Evolutionary conservation across 2,888 invertebrate species (phyloP).

Genomic region (Cephalotes varians): DNA sequence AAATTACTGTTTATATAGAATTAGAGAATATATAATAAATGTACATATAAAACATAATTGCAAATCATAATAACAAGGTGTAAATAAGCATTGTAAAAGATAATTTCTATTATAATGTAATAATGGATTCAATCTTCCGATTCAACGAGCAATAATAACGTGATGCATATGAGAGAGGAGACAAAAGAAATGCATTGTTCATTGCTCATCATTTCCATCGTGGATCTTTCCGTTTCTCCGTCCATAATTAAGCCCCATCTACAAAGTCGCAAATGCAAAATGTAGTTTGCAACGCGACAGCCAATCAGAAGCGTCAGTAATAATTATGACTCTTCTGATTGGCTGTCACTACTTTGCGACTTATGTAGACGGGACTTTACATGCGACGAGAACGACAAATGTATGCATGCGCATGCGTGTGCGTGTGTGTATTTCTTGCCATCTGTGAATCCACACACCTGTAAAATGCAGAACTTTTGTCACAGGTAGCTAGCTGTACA

Average conservation of each 20-base stretch:
- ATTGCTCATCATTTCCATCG: slow-evolving; percentile 29
- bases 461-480: slow-evolving; percentile 30
- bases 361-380: too few species aligned
- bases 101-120: neutral
- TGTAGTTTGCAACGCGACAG: too few species aligned
- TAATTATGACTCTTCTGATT: too few species aligned
- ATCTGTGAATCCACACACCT: slow-evolving; percentile 61
- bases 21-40: neutral
- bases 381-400: neutral
- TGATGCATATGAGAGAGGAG: neutral
- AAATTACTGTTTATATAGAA: neutral
- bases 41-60: neutral
- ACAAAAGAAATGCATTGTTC: neutral
- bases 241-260: slow-evolving; percentile 43
- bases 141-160: slow-evolving; percentile 1
- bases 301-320: too few species aligned
- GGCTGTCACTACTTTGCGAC: too few species aligned
- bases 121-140: slow-evolving; percentile 1
- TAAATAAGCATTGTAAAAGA: neutral
- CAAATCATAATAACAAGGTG: neutral
- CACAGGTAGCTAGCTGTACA: slow-evolving; percentile 60
- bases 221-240: slow-evolving; percentile 35
- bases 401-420: neutral
- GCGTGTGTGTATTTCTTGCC: slow-evolving; percentile 50
- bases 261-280: too few species aligned